These are phyloP conservation scores for Callyntrura sp. DNA, from an alignment of 2,888 invertebrate species.

Conservation along the genomic window DNA sequence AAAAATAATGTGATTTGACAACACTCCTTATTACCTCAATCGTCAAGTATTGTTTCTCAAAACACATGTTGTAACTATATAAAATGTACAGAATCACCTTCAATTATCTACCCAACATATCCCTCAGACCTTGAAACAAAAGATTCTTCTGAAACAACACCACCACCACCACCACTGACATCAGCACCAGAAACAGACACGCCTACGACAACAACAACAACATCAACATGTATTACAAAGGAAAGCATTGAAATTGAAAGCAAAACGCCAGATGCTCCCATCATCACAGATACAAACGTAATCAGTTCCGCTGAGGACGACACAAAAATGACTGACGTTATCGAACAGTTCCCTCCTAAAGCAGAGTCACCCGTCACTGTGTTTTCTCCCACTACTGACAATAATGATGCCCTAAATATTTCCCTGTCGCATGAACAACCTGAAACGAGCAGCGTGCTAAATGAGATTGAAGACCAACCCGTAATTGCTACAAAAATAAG, in stretches of 20 bases:
- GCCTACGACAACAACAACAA: conserved; percentile 17
- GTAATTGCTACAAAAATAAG: not conserved
- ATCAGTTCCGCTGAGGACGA: conserved; percentile 6
- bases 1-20: conserved; percentile 36
- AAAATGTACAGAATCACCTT: conserved; percentile 62
- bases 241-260: conserved; percentile 36
- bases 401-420: not conserved
- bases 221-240: not conserved
- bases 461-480: not conserved
- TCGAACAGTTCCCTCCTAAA: not conserved
- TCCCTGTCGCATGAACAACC: conserved; percentile 21
- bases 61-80: conserved; percentile 27
- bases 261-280: not conserved
- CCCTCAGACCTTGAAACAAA: conserved; percentile 75
- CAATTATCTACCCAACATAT: conserved; percentile 73
- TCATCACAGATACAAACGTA: not conserved
- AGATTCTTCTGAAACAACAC: conserved; percentile 53
- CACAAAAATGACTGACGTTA: conserved; percentile 34
- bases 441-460: not conserved
- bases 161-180: conserved; percentile 35
- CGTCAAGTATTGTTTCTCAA: conserved; percentile 37
- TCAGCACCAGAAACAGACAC: conserved; percentile 48
- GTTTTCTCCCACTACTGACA: not conserved
- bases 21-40: conserved; percentile 27
- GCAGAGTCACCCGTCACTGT: not conserved